phyloP scores from a whole-genome alignment of 1,140 invertebrate genomes.

The Leptonema lineaticorne region DNA sequence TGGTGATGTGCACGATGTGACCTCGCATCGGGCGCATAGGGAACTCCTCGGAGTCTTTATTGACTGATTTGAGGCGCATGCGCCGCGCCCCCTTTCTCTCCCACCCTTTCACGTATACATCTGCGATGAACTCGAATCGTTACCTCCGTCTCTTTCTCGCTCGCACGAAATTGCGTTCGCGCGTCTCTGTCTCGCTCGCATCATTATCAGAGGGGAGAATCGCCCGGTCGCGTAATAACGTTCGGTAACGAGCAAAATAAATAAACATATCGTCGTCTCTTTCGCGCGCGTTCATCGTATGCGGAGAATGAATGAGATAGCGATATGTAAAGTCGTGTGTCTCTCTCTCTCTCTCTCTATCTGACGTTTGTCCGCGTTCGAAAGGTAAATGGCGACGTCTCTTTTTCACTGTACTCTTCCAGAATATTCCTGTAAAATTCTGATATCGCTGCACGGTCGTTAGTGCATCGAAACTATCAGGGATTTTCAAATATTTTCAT shows the following conservation, averaged over 20 bases:
- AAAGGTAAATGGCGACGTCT: not conserved
- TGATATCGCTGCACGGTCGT: too few relatives aligned
- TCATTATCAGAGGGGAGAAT: not conserved
- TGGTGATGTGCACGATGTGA: not conserved
- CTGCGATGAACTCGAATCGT: not conserved
- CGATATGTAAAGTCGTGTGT: not conserved
- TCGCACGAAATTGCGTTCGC: not conserved
- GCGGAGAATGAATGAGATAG: not conserved
- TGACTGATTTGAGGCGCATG: conserved; percentile 38
- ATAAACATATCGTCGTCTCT: not conserved
- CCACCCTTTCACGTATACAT: conserved; percentile 8
- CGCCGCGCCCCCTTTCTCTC: conserved; percentile 30
- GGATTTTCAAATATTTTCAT: too few relatives aligned
- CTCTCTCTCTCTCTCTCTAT: not conserved
- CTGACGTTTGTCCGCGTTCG: too few relatives aligned
- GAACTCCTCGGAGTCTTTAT: conserved; percentile 18
- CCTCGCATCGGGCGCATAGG: not conserved
- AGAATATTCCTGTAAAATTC: not conserved
- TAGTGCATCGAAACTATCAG: too few relatives aligned
- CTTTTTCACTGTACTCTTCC: not conserved
- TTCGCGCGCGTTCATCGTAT: not conserved
- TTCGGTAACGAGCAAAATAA: not conserved
- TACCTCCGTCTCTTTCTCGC: conserved; percentile 20
- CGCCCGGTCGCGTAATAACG: not conserved
- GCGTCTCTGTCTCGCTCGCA: not conserved